Evolutionary conservation across 2,797 vertebrate species (phyloP), one percentile per base, ranked within the genome.

Genomic region (Rachycentron canadum): DNA sequence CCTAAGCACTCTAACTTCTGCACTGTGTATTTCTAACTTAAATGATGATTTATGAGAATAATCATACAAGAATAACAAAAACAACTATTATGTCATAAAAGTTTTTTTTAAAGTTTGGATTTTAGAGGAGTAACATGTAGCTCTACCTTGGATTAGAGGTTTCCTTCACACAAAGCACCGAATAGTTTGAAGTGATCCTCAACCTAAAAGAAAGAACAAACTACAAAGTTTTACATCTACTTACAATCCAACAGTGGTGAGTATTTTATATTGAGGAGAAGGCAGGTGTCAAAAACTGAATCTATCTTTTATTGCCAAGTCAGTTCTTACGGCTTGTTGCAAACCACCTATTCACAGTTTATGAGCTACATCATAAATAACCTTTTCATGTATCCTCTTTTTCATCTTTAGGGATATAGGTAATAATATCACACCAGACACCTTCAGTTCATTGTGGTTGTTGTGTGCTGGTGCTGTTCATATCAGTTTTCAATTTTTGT

Each of bases 401-500:
- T 57, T 23, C 7, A 19, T 40, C 38, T 38, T 55, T 26, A 26
- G 5, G 26, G 12, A 26, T 23, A 2, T n/a, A 53, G 10, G 3
- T 69, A 41, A 53, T 38, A 6, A 3, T 43, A 13, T 58, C 23
- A 43, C 16, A 41, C 32, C 26, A 25, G 28, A 25, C 3, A 1
- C 12, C 2, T 66, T 63, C 25, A 13, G 5, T 38, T 28, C 21
- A 14, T 36, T 26, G 52, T 30, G 49, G 57, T 8, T 50, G 41
- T n/a, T 45, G 41, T 7, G 3, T n/a, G 13, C 52, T n/a, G 47
- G 5, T 30, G 45, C 52, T 30, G 47, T 77, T 38, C n/a, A 49
- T 57, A 53, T 61, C 65, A 4, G 1, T 43, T 67, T 59, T 56
- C 26, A 67, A 57, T 68, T 23, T 50, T 32, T 60, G 61, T 77